Base-by-base conservation (phyloP, 2,888 invertebrate species). In the Callyntrura guangdongensis region DNA sequence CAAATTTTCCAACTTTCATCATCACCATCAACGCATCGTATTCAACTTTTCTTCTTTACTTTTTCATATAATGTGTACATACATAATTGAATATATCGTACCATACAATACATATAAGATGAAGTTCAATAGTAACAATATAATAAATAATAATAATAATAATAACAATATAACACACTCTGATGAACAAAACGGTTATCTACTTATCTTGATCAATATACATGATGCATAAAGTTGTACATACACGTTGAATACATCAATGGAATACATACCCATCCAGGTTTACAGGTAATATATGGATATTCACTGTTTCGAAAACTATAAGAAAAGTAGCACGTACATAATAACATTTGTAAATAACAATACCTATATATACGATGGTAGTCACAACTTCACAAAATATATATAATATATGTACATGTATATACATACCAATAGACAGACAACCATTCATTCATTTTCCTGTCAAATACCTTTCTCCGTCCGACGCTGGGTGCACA, bases 11-110 rank as follows among this genome's bases (percentile, higher is more conserved):
- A 72, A 72, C 49, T 86, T 79, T 77, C 77, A 77, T 77, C 74
- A 77, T 56, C 72, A 83, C 2, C 53, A 53, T 56, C 77, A 82
- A 20, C 61, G 61, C 86, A 64, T 86, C 77, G 77, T 64, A 86
- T 86, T 77, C 86, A 86, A 86, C 77, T 61, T 77, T 36, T 77
- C 77, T 86, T 77, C 69, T 53, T 77, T 86, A 61, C 64, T 61
- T 61, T n/a, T 86, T 86, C 86, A 86, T 74, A 53, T 56, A 53
- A 72, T 64, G 56, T 79, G 56, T 79, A 53, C 79, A 72, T 72
- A 72, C 17, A 72, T 72, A 69, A 69, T 69, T 64, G 11, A 11
- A 59, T 59, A 67, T 67, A 67, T 59, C 22, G 27, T 27, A 27
- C 12, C 25, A 45, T 69, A n/a, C 27, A 67, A 45, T 69, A n/a